Evolutionary conservation across 2,797 vertebrate species (phyloP).

Genomic region (Paedocypris micromegethes): DNA sequence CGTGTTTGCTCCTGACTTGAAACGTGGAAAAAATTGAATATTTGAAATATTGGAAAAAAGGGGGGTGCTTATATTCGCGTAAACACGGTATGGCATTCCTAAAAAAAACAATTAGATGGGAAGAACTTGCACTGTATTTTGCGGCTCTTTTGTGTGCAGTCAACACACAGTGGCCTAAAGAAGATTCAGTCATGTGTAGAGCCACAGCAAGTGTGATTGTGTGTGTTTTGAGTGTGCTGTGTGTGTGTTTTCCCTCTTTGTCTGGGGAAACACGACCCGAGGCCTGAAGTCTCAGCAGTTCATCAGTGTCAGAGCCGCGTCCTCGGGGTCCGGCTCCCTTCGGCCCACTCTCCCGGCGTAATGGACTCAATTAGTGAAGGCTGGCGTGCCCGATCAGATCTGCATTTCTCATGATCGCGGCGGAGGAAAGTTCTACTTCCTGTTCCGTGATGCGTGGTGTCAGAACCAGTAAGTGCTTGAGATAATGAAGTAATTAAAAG

Average conservation of each 20-base stretch:
- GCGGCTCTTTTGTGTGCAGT: too few species aligned
- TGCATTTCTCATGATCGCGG: constrained; percentile 75
- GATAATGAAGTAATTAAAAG: constrained; percentile 82
- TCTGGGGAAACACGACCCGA: constrained; percentile 65
- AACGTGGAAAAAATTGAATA: too few species aligned
- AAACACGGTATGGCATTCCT: too few species aligned
- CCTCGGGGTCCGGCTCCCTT: constrained; percentile 56
- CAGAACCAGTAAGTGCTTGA: constrained; percentile 71
- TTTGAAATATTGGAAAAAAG: too few species aligned
- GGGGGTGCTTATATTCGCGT: too few species aligned
- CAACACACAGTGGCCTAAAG: constrained; percentile 6
- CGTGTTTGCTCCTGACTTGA: too few species aligned
- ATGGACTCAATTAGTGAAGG: constrained; percentile 76
- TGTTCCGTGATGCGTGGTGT: constrained; percentile 68
- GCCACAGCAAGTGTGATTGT: too few species aligned
- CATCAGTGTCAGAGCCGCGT: constrained; percentile 67
- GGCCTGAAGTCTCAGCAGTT: constrained; percentile 62
- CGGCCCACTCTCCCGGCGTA: constrained; percentile 63
- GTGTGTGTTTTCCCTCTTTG: constrained; percentile 48
- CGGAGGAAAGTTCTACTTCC: constrained; percentile 67
- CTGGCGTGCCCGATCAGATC: constrained; percentile 69
- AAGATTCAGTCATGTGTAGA: background rate
- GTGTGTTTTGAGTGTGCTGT: too few species aligned
- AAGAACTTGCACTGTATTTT: too few species aligned
- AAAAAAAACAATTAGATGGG: too few species aligned